Base-by-base conservation (phyloP, 2,113 vertebrate genomes). In the Chlamydotis undulata region DNA sequence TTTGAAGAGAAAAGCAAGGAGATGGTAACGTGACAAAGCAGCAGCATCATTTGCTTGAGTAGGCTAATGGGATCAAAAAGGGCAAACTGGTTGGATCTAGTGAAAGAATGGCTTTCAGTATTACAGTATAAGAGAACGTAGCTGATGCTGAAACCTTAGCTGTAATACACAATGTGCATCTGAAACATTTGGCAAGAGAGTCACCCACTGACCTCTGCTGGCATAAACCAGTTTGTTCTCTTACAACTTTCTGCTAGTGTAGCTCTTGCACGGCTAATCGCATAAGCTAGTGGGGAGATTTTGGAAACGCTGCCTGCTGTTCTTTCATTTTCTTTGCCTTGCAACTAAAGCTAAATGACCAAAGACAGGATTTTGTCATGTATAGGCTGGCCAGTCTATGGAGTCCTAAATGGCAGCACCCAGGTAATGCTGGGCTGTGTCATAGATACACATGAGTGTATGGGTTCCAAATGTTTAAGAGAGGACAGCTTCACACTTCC, bases 141-240 rank as follows among this genome's bases (percentile, higher is more conserved):
- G 65, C 78, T 80, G 68, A 23, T 59, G 47, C 37, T 28, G 83
- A 74, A 92, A 67, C 19, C 22, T 61, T 18, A 17, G 24, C 19
- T 64, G 35, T 60, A 47, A 56, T 18, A 61, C 29, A 12, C 41
- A n/a, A 8, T 28, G n/a, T 47, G 26, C 39, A 25, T 61, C 37
- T 57, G 68, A 67, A 89, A 70, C 41, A 8, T 61, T 41, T n/a
- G 69, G 41, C 83, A 69, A 22, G 80, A 61, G 92, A 69, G 76
- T 81, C 91, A 89, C 93, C 93, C 96, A 43, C 93, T 96, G 96
- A 91, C 91, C 86, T 91, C 95, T 97, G 73, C 86, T 94, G 95
- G 83, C 83, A 94, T 78, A 86, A 93, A 55, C 64, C 68, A 35
- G 76, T 74, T 90, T 61, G 59, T 83, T 93, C 55, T 57, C 12